Conservation (phyloP, 2,888 invertebrate species). For the Tridacna crocea region DNA sequence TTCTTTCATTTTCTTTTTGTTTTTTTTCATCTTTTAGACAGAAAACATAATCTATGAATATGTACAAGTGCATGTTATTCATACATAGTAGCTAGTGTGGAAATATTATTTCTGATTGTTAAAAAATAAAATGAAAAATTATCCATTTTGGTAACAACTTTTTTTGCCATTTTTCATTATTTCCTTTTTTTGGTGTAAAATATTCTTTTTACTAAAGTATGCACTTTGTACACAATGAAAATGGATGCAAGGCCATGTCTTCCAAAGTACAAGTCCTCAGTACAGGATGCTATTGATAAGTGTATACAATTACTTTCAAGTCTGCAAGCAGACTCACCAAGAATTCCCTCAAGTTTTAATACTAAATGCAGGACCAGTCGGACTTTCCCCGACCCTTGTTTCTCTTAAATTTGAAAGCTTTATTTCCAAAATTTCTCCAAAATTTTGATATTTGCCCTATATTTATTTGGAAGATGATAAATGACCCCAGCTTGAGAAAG, state of each 20-base stretch:
- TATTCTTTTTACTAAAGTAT: not conserved
- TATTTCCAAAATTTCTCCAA: too few relatives aligned
- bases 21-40: not conserved
- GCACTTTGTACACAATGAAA: slow-evolving; percentile 7
- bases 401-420: too few relatives aligned
- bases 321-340: not conserved
- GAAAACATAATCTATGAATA: not conserved
- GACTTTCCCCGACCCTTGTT: too few relatives aligned
- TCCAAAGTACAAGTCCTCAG: not conserved
- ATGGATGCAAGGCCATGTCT: not conserved
- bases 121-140: not conserved
- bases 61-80: slow-evolving; percentile 6
- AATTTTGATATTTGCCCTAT: too few relatives aligned
- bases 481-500: too few relatives aligned
- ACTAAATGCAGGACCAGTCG: too few relatives aligned
- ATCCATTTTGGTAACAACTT: not conserved
- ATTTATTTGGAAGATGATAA: too few relatives aligned
- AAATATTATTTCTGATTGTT: not conserved
- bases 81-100: not conserved
- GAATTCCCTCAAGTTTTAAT: not conserved
- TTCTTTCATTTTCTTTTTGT: not conserved
- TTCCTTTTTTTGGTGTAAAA: not conserved
- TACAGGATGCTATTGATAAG: not conserved
- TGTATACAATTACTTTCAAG: too few relatives aligned
- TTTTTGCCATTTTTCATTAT: not conserved